Conservation (phyloP, 2,113 vertebrate genomes). For the Drymodes brunneopygia region DNA sequence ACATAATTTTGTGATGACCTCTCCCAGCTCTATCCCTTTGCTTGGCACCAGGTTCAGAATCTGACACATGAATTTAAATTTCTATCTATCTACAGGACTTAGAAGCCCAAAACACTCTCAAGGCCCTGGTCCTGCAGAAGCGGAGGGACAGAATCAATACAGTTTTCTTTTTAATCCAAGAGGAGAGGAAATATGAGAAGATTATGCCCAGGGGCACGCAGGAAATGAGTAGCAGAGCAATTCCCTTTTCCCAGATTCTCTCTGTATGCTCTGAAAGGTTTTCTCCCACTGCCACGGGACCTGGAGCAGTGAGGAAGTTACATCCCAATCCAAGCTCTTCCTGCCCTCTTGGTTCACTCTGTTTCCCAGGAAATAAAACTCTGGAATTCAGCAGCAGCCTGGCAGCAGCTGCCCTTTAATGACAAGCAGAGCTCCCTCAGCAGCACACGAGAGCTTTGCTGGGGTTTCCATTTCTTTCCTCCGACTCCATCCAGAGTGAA, state of each 20-base stretch:
- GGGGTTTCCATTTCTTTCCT: neutral
- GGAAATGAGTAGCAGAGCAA: neutral
- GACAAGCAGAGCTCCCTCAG: neutral
- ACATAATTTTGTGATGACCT: slow-evolving; percentile 29
- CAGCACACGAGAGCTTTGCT: neutral
- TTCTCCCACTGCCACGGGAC: neutral
- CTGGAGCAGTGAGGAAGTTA: neutral
- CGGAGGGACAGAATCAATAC: neutral
- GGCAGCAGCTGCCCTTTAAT: neutral
- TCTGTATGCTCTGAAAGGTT: neutral
- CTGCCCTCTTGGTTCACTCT: neutral
- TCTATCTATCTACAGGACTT: neutral
- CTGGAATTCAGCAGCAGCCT: neutral
- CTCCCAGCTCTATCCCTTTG: neutral
- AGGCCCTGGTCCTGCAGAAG: neutral
- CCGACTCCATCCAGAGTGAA: neutral
- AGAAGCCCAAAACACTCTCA: neutral
- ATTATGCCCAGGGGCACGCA: neutral
- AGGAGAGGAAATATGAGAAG: neutral
- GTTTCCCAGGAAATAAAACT: neutral
- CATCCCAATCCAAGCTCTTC: neutral
- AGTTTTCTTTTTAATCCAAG: neutral
- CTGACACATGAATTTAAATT: neutral
- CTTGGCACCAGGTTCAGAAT: neutral
- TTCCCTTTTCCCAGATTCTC: neutral